Evolutionary conservation across 2,113 vertebrate genomes (phyloP).

Genomic region (Todiramphus saurophagus): DNA sequence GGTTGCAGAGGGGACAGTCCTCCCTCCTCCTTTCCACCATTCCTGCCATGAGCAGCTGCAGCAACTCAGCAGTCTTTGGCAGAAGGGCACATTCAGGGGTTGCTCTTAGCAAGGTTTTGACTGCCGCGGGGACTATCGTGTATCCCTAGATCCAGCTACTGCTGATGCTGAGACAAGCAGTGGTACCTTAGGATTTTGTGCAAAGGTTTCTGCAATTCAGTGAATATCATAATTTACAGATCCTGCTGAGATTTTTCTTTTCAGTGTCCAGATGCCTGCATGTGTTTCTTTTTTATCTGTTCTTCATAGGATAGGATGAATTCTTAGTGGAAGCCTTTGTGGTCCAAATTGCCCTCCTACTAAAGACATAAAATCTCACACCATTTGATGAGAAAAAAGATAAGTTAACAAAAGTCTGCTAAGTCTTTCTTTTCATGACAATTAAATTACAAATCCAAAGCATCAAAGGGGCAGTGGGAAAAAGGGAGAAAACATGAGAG

Average conservation of each 20-base stretch:
- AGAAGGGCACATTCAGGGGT: background rate
- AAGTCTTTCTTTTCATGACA: background rate
- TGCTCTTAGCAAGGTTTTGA: background rate
- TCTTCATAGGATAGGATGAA: background rate
- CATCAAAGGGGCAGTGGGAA: no score
- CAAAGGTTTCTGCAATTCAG: background rate
- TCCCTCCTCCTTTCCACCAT: background rate
- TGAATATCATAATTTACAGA: background rate
- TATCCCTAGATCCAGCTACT: background rate
- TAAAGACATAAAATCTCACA: background rate
- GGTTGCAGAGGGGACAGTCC: background rate
- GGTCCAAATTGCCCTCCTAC: background rate
- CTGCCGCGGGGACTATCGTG: rapidly evolving
- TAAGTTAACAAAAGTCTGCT: background rate
- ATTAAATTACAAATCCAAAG: background rate
- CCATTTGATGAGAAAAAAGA: background rate
- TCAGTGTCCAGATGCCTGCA: background rate
- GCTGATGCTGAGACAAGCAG: background rate
- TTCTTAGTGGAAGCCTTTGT: background rate
- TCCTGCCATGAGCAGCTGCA: background rate
- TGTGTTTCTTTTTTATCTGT: background rate
- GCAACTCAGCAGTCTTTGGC: rapidly evolving
- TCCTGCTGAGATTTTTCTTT: background rate
- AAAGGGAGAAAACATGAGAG: background rate
- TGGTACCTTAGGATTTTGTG: background rate